phyloP scores from a whole-genome alignment of 2,113 vertebrate species.

The Athene noctua region DNA sequence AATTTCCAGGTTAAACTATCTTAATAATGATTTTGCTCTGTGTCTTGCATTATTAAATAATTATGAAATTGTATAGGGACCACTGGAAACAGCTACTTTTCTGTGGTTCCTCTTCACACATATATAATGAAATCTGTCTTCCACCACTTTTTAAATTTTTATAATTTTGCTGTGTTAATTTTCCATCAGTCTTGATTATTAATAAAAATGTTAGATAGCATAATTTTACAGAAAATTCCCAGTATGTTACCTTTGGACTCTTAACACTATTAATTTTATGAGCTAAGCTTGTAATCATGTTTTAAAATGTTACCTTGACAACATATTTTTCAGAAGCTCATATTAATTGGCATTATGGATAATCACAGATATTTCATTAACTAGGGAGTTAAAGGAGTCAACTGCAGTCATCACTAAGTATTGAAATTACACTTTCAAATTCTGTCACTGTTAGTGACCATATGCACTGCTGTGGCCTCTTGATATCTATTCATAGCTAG shows the following conservation, averaged over 20 bases:
- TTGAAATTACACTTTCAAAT: background rate
- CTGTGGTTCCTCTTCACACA: background rate
- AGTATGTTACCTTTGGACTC: background rate
- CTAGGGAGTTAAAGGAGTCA: background rate
- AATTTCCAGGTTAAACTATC: background rate
- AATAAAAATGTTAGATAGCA: background rate
- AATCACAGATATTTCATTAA: background rate
- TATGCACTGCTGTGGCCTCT: background rate
- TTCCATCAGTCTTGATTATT: background rate
- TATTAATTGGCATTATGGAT: background rate
- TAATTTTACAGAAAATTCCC: background rate
- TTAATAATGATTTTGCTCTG: background rate
- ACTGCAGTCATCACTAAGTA: background rate
- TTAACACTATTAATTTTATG: background rate
- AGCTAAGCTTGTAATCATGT: background rate
- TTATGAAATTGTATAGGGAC: background rate
- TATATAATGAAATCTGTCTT: background rate
- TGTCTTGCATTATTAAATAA: background rate
- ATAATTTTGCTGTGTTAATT: background rate
- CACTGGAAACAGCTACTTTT: background rate
- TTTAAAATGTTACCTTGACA: background rate
- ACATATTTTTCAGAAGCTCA: background rate
- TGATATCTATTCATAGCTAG: background rate
- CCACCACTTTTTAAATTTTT: background rate
- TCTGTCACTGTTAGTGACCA: background rate